A percentile compares a stretch with the other conserved stretches of the same genome.
Evolutionary conservation across 2,113 vertebrate genomes (phyloP).

Genomic region (Seriola aureovittata): DNA sequence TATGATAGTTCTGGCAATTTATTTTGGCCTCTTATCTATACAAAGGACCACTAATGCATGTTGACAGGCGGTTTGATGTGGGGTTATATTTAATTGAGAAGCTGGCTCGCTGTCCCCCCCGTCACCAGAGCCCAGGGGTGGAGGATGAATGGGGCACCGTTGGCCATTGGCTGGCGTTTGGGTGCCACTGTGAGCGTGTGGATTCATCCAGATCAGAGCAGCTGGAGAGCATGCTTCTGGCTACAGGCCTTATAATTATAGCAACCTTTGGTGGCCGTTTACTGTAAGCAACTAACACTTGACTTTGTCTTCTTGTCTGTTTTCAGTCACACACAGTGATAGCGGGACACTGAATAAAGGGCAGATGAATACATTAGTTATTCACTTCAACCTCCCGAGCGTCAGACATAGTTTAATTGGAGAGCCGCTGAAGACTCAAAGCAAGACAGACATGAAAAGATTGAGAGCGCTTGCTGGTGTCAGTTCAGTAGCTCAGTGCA

Average conservation of each 20-base stretch:
- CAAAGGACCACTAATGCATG: constrained; percentile 80
- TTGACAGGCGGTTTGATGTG: constrained; percentile 83
- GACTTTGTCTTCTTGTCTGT: constrained; percentile 20
- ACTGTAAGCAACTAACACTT: constrained; percentile 13
- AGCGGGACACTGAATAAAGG: not conserved
- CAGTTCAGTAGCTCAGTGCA: constrained; percentile 56
- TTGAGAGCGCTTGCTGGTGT: constrained; percentile 30
- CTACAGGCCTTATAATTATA: constrained; percentile 33
- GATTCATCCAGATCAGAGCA: constrained; percentile 63
- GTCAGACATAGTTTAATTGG: constrained; percentile 43
- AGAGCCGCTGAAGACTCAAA: constrained; percentile 51
- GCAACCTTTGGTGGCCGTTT: constrained; percentile 46
- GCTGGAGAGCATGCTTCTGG: constrained; percentile 55
- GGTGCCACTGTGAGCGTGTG: constrained; percentile 40
- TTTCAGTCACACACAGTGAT: constrained; percentile 18
- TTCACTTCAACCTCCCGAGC: constrained; percentile 31
- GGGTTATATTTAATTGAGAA: constrained; percentile 83
- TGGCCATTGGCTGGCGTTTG: constrained; percentile 48
- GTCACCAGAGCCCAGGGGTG: constrained; percentile 35
- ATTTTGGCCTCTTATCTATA: constrained; percentile 79
- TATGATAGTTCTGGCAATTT: constrained; percentile 76
- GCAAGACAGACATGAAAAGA: constrained; percentile 60
- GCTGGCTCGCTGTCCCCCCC: constrained; percentile 59
- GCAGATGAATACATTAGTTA: constrained; percentile 17
- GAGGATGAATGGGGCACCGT: constrained; percentile 40